Evolutionary conservation across 2,113 vertebrate genomes (phyloP).

Genomic region (Phoxinus phoxinus): DNA sequence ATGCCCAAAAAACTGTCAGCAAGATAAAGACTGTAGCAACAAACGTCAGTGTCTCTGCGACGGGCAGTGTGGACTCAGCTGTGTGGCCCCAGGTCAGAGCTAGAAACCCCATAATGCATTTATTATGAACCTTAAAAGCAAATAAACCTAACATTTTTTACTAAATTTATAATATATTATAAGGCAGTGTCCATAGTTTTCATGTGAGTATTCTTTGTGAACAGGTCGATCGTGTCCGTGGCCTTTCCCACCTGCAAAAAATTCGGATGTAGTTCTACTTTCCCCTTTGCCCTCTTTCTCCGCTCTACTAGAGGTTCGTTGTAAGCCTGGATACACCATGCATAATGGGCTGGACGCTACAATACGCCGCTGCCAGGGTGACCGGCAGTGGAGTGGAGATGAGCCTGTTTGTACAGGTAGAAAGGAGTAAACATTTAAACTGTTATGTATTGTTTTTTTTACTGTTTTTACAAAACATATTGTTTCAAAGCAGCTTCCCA

Average conservation of each 20-base stretch:
- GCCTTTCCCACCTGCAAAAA: conserved; percentile 70
- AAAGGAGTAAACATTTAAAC: conserved; percentile 31
- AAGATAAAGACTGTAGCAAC: conserved; percentile 73
- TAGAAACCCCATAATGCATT: neutral
- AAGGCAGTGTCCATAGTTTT: neutral
- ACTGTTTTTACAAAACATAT: too few relatives aligned
- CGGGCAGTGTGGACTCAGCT: conserved; percentile 83
- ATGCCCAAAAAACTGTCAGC: conserved; percentile 75
- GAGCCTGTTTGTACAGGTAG: conserved; percentile 78
- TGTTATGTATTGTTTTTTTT: neutral
- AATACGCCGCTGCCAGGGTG: conserved; percentile 82
- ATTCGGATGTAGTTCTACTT: conserved; percentile 66
- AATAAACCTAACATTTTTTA: neutral
- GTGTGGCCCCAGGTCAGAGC: conserved; percentile 77
- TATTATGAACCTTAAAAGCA: neutral
- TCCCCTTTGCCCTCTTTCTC: conserved; percentile 77
- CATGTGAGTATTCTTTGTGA: conserved; percentile 12
- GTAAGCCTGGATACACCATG: conserved; percentile 74
- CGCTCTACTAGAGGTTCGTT: conserved; percentile 76
- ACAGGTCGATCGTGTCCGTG: conserved; percentile 81
- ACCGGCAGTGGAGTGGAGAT: conserved; percentile 82
- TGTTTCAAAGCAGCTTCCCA: too few relatives aligned
- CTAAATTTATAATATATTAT: neutral
- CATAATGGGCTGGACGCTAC: conserved; percentile 69
- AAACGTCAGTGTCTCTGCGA: conserved; percentile 81